Evolutionary conservation across 2,888 invertebrate species (phyloP), one percentile per base, ranked within the genome.

Genomic region (Gandaritis pyraliata): DNA sequence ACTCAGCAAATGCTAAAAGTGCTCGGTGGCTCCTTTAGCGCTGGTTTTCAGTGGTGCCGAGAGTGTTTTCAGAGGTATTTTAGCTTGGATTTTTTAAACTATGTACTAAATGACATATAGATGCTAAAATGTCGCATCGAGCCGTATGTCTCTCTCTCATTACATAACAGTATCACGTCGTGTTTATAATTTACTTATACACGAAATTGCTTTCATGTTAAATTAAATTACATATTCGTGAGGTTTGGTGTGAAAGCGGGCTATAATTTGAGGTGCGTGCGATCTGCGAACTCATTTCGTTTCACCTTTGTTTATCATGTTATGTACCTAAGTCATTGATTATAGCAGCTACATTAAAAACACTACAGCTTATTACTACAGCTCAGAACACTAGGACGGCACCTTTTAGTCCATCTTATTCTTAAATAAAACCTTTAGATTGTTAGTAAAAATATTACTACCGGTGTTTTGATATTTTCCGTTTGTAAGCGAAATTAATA

Each of bases 161-260:
- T 64, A 64, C 64, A 49, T 52, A 59, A 59, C 64, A 60, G 59
- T 55, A 56, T 56, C 45, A 58, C 58, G 60, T 72, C 70, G 69
- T 75, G 77, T 78, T 82, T 78, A 80, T 83, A 81, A 84, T 84
- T 85, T 78, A 81, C 77, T 76, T 74, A 72, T 80, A 84, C 84
- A 86, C 77, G 82, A 86, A 87, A 87, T 86, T 82, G 87, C 87
- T 88, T 86, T 87, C 82, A 81, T 83, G 83, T 81, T 73, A 78
- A 84, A 88, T 88, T 85, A 82, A 87, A 88, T 88, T 86, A 83
- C 76, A 80, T 83, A 84, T 85, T 85, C 85, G 83, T 83, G 80
- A 79, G 81, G 78, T 82, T 84, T 81, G 56, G 81, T 63, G 81
- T 77, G 80, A 80, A 53, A 59, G 59, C 45, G 79, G 79, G 76